Percentiles rank a stretch among this genome's conserved stretches.
Conservation (phyloP, 2,797 vertebrate species). For the Poeciliopsis infans region DNA sequence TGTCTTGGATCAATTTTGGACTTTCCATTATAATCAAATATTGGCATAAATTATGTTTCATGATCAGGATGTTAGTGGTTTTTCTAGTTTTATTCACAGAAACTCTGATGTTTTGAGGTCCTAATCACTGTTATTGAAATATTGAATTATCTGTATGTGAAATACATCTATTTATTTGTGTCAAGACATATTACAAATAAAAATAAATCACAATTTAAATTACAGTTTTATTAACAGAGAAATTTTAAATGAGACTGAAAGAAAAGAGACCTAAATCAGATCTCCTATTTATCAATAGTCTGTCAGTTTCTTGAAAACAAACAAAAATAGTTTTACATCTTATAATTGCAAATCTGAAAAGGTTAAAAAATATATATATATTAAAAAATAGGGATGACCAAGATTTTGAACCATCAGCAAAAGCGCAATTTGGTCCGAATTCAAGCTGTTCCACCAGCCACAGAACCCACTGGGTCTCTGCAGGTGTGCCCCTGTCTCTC, state of each 20-base stretch:
- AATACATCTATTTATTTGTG: background rate
- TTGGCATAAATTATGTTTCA: slow-evolving; percentile 46
- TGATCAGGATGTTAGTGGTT: slow-evolving; percentile 34
- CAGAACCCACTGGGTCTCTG: background rate
- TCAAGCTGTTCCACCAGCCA: slow-evolving; percentile 1
- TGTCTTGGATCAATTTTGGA: slow-evolving; percentile 30
- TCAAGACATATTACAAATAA: no score
- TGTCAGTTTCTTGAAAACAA: background rate
- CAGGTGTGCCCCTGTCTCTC: background rate
- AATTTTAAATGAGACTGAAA: background rate
- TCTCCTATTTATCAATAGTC: background rate
- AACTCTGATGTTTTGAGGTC: background rate
- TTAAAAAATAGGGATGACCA: background rate
- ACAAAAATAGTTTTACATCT: background rate
- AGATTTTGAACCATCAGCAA: background rate
- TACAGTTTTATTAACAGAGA: background rate
- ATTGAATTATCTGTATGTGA: background rate
- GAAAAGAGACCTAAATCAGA: background rate
- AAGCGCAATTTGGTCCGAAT: background rate
- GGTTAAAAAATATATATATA: no score
- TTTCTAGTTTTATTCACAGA: slow-evolving; percentile 5
- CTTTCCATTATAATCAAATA: slow-evolving; percentile 19
- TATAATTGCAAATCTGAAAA: background rate
- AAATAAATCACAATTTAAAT: background rate
- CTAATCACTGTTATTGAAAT: background rate